Base-by-base conservation (phyloP, 2,888 invertebrate species). In the Erynnis tages region DNA sequence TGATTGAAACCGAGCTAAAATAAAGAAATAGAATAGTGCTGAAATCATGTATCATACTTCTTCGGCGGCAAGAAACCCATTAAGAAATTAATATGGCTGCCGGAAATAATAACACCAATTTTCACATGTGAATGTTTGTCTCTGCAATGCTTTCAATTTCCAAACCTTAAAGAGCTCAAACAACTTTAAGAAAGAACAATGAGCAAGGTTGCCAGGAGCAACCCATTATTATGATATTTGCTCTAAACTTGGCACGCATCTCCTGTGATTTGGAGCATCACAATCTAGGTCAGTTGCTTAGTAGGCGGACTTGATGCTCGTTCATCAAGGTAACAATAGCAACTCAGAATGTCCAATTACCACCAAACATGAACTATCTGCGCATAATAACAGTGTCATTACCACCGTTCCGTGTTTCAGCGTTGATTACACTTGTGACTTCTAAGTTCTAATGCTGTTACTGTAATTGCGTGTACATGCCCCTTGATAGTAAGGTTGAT, bases 251-350 rank as follows among this genome's bases (percentile, higher is more conserved):
- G 76, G 74, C 78, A 76, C 73, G 74, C 73, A 78, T 79, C 69
- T 69, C 59, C 65, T 65, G 60, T 67, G 74, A 86, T 86, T 80
- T 77, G 74, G 82, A 80, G 78, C 80, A 71, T 71, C 72, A 71
- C 70, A 75, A 84, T 77, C 81, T 83, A 70, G 85, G 86, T 82
- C 87, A 86, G 71, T 84, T 81, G 82, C 61, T 82, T 79, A 76
- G 82, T 83, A 80, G 73, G 69, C 83, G 63, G 60, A 58, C 63
- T 69, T 67, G 63, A 65, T 65, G 65, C 65, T 58, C 53, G 55
- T 63, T 63, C 61, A 62, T 61, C 61, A 60, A 55, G 56, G 44
- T 59, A 60, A 68, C 66, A 67, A 69, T 67, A 54, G 61, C 56
- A 45, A 54, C 53, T 54, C 55, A 53, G 54, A 50, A 38, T 60